Base-by-base conservation (phyloP, 64 coral and sea anemone species). In the Montipora cactus region DNA sequence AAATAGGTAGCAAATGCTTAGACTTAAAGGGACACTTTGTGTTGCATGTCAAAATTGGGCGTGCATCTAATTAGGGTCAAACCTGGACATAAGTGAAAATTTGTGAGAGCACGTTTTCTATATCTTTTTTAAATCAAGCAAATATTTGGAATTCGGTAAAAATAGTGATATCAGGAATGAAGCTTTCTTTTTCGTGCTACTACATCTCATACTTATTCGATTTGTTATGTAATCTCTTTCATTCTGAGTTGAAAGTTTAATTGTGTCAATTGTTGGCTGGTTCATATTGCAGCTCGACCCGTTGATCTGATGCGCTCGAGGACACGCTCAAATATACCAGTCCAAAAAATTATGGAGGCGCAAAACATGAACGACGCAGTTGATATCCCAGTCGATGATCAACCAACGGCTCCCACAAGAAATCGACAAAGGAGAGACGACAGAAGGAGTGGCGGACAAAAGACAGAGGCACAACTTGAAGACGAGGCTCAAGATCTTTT, bases 311-410 rank as follows among this genome's bases (percentile, higher is more conserved):
- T 89, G 47, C 92, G 96, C 66, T 95, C 96, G 11, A 77, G 96
- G 46, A 98, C 96, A 67, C 96, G 96, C 44, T 80, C 96, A 79
- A 98, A 98, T 73, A 98, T 98, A 78, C 96, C 96, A 44, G 77
- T 95, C 13, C 96, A 98, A 15, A 94, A 98, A 59, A 89, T 98
- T 71, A 78, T 95, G 49, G 92, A 93, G 28, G 89, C 89, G 4
- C 89, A 94, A 83, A 90, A 91, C 19, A 51, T 78, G 19, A 81
- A 79, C 80, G 67, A 95, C 20, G 93, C 67, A 1, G 92, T 94
- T 46, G 84, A 88, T 15, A 90, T 91, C 18, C 77, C 94, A 16
- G 68, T 52, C 55, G 77, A 93, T 64, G 81, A 72, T 57, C 88
- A 92, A 13, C 96, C 96, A n/a, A 69, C 74, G 1, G 19, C 87